These are phyloP conservation scores for Poecilia picta DNA, from an alignment of 2,797 vertebrate species.

Conservation along the genomic window DNA sequence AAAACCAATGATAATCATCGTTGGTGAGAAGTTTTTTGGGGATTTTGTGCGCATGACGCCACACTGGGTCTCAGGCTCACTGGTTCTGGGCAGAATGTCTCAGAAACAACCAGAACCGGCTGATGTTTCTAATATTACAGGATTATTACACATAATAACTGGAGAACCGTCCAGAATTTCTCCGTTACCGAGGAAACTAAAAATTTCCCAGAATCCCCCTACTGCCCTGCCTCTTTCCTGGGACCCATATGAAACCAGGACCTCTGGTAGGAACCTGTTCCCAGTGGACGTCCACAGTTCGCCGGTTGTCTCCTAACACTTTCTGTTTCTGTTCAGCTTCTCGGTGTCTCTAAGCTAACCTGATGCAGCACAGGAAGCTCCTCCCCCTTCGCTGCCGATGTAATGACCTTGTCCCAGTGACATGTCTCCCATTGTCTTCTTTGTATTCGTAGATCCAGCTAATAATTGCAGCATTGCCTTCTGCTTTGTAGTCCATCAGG, in stretches of 20 bases:
- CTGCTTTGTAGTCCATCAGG: background rate
- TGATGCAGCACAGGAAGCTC: background rate
- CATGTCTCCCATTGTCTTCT: background rate
- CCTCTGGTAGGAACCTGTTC: no score
- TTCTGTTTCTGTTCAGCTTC: background rate
- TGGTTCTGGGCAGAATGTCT: background rate
- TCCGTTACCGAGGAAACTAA: no score
- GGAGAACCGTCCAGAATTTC: background rate
- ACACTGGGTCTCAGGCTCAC: no score
- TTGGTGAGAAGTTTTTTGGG: no score
- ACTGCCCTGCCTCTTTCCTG: background rate
- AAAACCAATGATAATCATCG: no score
- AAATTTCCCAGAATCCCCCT: background rate
- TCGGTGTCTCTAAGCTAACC: background rate
- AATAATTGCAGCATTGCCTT: background rate
- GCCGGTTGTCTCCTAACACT: background rate
- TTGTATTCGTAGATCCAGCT: background rate
- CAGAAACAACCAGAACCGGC: background rate
- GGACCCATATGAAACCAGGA: background rate
- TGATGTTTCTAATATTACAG: background rate
- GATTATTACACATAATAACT: background rate
- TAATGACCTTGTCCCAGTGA: background rate
- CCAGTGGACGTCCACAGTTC: background rate
- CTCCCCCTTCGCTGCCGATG: background rate
- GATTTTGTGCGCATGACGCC: no score